These are phyloP conservation scores for Dryocosmus kuriphilus DNA, from an alignment of 2,888 invertebrate genomes.

Conservation along the genomic window DNA sequence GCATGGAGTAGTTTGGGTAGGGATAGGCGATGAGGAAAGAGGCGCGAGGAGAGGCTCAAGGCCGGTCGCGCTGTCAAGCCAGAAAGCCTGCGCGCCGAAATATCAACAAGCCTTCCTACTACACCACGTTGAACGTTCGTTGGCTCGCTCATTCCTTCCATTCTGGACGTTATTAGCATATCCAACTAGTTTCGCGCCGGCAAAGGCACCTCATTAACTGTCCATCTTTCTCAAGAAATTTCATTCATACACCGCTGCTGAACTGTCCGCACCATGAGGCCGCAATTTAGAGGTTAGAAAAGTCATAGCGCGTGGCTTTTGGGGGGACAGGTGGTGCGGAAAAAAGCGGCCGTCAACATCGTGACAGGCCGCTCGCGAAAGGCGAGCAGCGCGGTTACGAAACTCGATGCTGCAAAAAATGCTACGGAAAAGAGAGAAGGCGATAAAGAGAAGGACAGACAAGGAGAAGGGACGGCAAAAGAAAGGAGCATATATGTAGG, in stretches of 20 bases:
- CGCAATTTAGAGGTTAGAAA: background rate
- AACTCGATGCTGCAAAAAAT: constrained; percentile 29
- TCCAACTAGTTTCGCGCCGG: constrained; percentile 14
- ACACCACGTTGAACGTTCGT: constrained; percentile 32
- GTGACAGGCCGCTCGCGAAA: constrained; percentile 31
- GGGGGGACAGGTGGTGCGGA: constrained; percentile 28
- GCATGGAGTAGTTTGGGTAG: constrained; percentile 51
- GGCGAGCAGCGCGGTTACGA: constrained; percentile 34
- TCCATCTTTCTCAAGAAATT: background rate
- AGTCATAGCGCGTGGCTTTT: constrained; percentile 10
- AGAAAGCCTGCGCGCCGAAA: constrained; percentile 59
- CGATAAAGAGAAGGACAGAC: constrained; percentile 40
- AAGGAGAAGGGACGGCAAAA: constrained; percentile 19
- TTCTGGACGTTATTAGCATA: constrained; percentile 17
- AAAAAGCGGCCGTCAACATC: constrained; percentile 31
- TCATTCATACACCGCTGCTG: background rate
- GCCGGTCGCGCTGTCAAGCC: constrained; percentile 73
- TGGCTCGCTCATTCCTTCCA: background rate
- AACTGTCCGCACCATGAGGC: background rate
- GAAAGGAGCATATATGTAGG: constrained; percentile 42
- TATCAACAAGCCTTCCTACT: constrained; percentile 57
- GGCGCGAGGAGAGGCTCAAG: constrained; percentile 68
- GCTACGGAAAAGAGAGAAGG: constrained; percentile 20
- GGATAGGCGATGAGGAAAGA: constrained; percentile 57
- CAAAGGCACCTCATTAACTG: constrained; percentile 10